These are phyloP conservation scores for Aquatica leii DNA, from an alignment of 2,888 invertebrate species.

Conservation along the genomic window DNA sequence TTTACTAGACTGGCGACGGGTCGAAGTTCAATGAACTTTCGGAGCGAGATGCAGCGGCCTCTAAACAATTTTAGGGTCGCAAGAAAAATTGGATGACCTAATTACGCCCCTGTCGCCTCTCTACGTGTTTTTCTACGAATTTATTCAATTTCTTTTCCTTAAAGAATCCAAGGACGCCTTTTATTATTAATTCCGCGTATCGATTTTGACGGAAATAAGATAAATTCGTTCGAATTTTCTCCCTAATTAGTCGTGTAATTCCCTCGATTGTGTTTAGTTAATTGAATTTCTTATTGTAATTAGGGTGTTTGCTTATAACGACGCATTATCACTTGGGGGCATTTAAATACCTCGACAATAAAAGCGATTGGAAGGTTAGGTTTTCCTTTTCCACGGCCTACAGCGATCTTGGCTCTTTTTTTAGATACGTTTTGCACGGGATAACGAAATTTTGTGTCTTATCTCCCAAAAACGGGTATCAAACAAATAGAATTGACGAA, in stretches of 20 bases:
- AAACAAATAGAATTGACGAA: too few species aligned
- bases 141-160: neutral
- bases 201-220: constrained; percentile 22
- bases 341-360: constrained; percentile 16
- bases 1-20: constrained; percentile 37
- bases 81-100: constrained; percentile 49
- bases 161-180: constrained; percentile 20
- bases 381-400: neutral
- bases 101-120: constrained; percentile 34
- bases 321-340: constrained; percentile 4
- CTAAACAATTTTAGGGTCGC: constrained; percentile 27
- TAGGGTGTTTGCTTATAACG: neutral
- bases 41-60: constrained; percentile 25
- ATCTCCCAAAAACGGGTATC: too few species aligned
- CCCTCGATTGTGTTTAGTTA: too few species aligned
- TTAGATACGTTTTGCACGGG: too few species aligned
- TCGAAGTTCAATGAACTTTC: constrained; percentile 40
- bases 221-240: neutral
- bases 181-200: constrained; percentile 24
- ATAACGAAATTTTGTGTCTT: too few species aligned
- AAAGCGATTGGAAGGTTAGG: constrained; percentile 17
- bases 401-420: too few species aligned
- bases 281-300: too few species aligned
- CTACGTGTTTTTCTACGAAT: neutral
- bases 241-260: neutral